These are phyloP conservation scores for Gymnoscelis rufifasciata DNA, from an alignment of 2,888 invertebrate genomes.

Conservation along the genomic window DNA sequence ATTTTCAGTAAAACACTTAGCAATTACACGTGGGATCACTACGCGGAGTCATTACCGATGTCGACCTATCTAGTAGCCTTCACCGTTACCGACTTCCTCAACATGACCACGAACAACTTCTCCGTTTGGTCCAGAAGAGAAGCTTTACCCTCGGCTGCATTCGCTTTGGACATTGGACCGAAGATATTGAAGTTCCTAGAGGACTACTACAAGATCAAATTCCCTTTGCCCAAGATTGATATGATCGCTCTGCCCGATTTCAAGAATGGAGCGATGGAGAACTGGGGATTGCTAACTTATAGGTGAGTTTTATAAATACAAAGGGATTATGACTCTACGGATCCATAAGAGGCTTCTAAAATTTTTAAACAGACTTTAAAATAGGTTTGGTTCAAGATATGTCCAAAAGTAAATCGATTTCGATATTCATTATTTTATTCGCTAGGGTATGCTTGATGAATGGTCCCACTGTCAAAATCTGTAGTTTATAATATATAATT, in stretches of 20 bases:
- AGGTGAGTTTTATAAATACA: slow-evolving; percentile 57
- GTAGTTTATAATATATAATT: too few species aligned
- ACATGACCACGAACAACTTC: slow-evolving; percentile 78
- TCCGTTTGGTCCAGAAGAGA: slow-evolving; percentile 85
- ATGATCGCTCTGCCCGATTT: slow-evolving; percentile 97
- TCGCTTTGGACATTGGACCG: slow-evolving; percentile 87
- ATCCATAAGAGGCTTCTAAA: too few species aligned
- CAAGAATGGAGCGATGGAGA: slow-evolving; percentile 93
- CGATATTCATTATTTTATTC: too few species aligned
- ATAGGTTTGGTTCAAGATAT: too few species aligned
- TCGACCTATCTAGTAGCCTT: slow-evolving; percentile 94
- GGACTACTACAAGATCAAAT: slow-evolving; percentile 86
- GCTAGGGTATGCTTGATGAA: too few species aligned
- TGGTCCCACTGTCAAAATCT: too few species aligned
- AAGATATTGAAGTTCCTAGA: slow-evolving; percentile 85
- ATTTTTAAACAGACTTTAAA: too few species aligned
- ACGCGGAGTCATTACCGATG: slow-evolving; percentile 88
- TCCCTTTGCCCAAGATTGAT: slow-evolving; percentile 90
- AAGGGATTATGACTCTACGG: too few species aligned
- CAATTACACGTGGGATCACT: slow-evolving; percentile 87
- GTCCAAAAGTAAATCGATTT: too few species aligned
- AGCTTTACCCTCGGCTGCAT: slow-evolving; percentile 84
- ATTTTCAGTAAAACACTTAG: slow-evolving; percentile 73
- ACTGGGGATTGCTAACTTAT: slow-evolving; percentile 90
- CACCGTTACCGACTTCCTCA: slow-evolving; percentile 87